Base-by-base conservation (phyloP, 1,140 invertebrate genomes). In the Apis florea region DNA sequence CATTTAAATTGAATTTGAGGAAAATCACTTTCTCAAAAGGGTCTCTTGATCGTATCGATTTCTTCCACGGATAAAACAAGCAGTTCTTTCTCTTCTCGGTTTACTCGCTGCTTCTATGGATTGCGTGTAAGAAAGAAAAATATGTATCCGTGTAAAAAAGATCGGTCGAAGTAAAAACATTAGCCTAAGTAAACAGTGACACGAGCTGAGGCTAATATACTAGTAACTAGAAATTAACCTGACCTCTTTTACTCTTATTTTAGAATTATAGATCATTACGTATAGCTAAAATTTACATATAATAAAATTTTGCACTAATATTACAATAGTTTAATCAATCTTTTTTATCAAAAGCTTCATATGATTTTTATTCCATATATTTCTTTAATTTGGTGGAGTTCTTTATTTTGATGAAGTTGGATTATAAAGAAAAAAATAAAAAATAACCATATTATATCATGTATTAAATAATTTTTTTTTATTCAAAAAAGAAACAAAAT, bases 111-210 rank as follows among this genome's bases (percentile, higher is more conserved):
- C 2, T 56, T 47, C 56, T 40, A 69, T 11, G 19, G 19, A 47
- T 53, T 77, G 53, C 21, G 74, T 67, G 53, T 31, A 61, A 72
- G 61, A 13, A n/a, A 51, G 53, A 24, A 17, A 56, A 31, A 11
- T 5, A 40, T 19, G 47, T 24, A n/a, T 19, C 21, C n/a, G 24
- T 40, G 3, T 58, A n/a, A 31, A 58, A 83, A 67, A 71, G 51
- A 51, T 76, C 31, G 51, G 54, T 3, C 47, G 68, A 66, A 59
- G 17, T 61, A 59, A 63, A 75, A 59, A 66, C 54, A 58, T 12
- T 47, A 26, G 74, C 87, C 78, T 88, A 87, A 87, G 63, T 83
- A 88, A 88, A 88, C 75, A 88, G 73, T 66, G 79, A 67, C 72
- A 68, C 79, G 64, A 82, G 54, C 78, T 64, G 15, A n/a, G 24